Conservation (phyloP, 1,140 invertebrate species). For the Drosophila prosaltans region DNA sequence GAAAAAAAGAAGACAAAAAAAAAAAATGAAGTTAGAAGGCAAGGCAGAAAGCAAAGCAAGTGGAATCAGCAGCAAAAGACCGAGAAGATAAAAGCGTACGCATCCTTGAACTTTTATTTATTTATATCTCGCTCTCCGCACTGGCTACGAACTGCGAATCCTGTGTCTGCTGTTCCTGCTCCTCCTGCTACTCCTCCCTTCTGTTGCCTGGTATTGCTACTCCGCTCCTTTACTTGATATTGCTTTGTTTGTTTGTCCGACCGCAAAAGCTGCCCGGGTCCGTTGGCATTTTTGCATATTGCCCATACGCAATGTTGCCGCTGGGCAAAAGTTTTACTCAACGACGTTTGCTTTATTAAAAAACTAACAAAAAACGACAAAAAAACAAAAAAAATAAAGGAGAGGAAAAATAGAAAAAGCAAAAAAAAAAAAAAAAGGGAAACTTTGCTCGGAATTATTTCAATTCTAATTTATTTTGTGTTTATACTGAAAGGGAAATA, state of each 20-base stretch:
- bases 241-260: slow-evolving; percentile 78
- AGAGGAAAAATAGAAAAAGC: slow-evolving; percentile 45
- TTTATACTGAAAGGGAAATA: slow-evolving; percentile 64
- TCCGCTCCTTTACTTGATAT: slow-evolving; percentile 48
- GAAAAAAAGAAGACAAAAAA: slow-evolving; percentile 41
- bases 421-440: slow-evolving; percentile 55
- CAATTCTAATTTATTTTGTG: slow-evolving; percentile 82
- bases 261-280: slow-evolving; percentile 66
- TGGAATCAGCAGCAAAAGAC: slow-evolving; percentile 65
- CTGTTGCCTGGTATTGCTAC: slow-evolving; percentile 27
- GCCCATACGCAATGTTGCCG: slow-evolving; percentile 75
- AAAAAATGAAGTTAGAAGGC: neutral
- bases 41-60: slow-evolving; percentile 63
- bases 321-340: slow-evolving; percentile 67
- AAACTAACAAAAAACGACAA: slow-evolving; percentile 62
- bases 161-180: slow-evolving; percentile 13
- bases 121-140: slow-evolving; percentile 62
- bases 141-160: slow-evolving; percentile 14
- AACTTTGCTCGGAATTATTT: slow-evolving; percentile 75
- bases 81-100: slow-evolving; percentile 76
- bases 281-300: slow-evolving; percentile 77
- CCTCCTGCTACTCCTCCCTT: slow-evolving; percentile 24
- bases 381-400: slow-evolving; percentile 26
- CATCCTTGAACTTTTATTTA: slow-evolving; percentile 82
- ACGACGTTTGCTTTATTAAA: slow-evolving; percentile 78